Conservation (phyloP, 2,888 invertebrate genomes). For the Drosophila pegasa region DNA sequence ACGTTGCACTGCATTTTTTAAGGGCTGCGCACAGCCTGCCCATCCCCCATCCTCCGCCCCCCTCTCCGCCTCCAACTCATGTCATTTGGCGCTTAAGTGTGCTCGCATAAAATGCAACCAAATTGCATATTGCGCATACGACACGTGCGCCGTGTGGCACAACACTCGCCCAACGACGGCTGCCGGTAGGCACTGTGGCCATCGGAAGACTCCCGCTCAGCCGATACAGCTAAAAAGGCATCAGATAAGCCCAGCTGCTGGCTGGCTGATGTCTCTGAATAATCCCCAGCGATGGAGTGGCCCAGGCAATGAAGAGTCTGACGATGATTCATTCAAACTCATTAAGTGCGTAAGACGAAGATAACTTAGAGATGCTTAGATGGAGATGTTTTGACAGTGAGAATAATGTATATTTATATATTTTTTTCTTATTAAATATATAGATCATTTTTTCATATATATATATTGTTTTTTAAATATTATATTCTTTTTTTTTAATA, state of each 20-base stretch:
- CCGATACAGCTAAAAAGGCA: conserved; percentile 2
- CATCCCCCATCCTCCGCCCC: background rate
- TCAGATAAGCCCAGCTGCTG: background rate
- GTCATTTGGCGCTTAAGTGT: conserved; percentile 54
- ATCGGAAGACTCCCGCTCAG: background rate
- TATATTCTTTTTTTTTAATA: no score
- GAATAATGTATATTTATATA: no score
- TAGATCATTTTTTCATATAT: no score
- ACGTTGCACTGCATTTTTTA: conserved; percentile 29
- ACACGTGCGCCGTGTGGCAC: conserved; percentile 54
- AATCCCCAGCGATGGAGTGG: no score
- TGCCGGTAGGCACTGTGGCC: conserved; percentile 2
- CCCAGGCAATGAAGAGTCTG: no score
- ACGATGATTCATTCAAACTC: no score
- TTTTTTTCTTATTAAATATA: no score
- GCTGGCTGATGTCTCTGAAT: background rate
- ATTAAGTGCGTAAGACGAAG: no score
- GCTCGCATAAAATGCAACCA: conserved; percentile 55
- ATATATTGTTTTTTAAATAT: no score
- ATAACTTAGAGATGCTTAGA: no score
- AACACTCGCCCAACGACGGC: background rate
- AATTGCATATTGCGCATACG: conserved; percentile 66
- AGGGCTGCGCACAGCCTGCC: conserved; percentile 22
- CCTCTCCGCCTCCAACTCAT: conserved; percentile 14
- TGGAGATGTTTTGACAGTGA: no score